phyloP scores from a whole-genome alignment of 1,140 invertebrate species.

The Lordiphosa mommai region DNA sequence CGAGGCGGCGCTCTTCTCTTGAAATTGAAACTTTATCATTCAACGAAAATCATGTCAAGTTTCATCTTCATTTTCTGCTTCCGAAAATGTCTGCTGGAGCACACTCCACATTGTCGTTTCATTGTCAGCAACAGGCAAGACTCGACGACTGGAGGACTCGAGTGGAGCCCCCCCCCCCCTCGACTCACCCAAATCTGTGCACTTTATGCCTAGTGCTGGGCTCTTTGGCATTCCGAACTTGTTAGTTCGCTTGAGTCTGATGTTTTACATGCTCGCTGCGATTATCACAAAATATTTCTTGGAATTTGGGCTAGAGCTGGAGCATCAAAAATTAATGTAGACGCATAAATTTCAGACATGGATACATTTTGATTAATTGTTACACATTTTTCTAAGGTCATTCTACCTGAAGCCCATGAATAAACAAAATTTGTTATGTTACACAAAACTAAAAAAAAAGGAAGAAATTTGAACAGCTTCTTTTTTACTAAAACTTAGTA shows the following conservation, averaged over 20 bases:
- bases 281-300: slow-evolving; percentile 17
- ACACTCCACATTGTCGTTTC: not conserved
- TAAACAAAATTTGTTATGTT: not conserved
- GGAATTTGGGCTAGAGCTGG: slow-evolving; percentile 21
- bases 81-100: slow-evolving; percentile 5
- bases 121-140: not conserved
- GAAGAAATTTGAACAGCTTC: too few species aligned
- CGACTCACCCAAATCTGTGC: too few species aligned
- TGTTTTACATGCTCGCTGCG: too few species aligned
- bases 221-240: too few species aligned
- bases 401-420: slow-evolving; percentile 11
- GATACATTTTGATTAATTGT: slow-evolving; percentile 39
- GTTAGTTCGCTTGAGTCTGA: too few species aligned
- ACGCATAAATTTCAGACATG: slow-evolving; percentile 42
- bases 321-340: slow-evolving; percentile 37
- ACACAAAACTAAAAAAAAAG: too few species aligned
- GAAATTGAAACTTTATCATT: slow-evolving; percentile 47
- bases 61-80: slow-evolving; percentile 6
- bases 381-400: slow-evolving; percentile 26
- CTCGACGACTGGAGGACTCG: too few species aligned
- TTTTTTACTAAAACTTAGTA: too few species aligned
- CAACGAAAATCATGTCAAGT: slow-evolving; percentile 57
- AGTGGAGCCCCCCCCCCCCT: too few species aligned
- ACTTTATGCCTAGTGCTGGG: too few species aligned
- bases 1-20: slow-evolving; percentile 9